Percentiles rank a stretch among this genome's conserved stretches.
Evolutionary conservation across 2,888 invertebrate species (phyloP).

Genomic region (Ethmia dodecea): DNA sequence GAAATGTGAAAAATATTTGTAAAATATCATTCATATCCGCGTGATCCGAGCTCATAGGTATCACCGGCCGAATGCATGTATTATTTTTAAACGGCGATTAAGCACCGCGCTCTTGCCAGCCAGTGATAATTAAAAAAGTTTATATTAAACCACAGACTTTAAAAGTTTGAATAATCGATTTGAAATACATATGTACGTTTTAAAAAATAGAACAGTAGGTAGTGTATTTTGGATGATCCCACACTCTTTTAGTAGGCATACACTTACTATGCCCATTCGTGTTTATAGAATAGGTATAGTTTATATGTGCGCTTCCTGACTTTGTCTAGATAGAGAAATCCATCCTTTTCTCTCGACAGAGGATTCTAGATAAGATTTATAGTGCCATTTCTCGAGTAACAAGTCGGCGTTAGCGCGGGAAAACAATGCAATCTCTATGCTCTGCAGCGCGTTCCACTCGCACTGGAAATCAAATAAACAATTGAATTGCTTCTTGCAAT

Average conservation of each 20-base stretch:
- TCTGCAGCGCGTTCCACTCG: too few species aligned
- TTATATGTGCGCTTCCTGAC: too few species aligned
- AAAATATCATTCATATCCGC: constrained; percentile 8
- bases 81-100: constrained; percentile 18
- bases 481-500: background rate
- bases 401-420: background rate
- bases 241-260: too few species aligned
- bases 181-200: background rate
- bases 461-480: constrained; percentile 2
- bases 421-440: constrained; percentile 1
- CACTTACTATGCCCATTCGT: too few species aligned
- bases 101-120: constrained; percentile 6
- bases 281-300: too few species aligned
- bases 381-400: constrained; percentile 1
- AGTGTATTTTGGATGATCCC: too few species aligned
- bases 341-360: background rate
- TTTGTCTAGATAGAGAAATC: background rate
- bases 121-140: constrained; percentile 19
- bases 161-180: background rate
- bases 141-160: too few species aligned
- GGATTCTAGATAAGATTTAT: constrained; percentile 2
- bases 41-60: background rate
- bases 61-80: constrained; percentile 2
- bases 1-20: constrained; percentile 9
- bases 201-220: too few species aligned